Percentiles rank a stretch among this genome's conserved stretches.
phyloP scores from a whole-genome alignment of 2,113 vertebrate genomes.

The Epinephelus moara region DNA sequence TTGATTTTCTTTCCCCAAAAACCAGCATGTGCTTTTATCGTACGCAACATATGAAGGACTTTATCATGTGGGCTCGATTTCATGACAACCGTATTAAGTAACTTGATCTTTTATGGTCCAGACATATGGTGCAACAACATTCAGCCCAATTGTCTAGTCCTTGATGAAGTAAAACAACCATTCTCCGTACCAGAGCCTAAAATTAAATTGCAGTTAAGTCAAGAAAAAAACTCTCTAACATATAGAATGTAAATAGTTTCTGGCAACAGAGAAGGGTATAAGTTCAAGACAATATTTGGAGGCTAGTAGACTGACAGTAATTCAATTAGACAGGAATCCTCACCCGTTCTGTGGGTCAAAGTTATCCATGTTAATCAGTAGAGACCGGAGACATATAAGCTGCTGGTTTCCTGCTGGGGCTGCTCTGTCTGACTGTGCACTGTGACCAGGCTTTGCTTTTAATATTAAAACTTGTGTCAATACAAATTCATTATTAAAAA shows the following conservation, averaged over 20 bases:
- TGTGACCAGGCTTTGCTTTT: conserved; percentile 40
- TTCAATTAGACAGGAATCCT: conserved; percentile 91
- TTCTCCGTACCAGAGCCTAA: conserved; percentile 6
- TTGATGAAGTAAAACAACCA: conserved; percentile 15
- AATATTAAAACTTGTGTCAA: conserved; percentile 38
- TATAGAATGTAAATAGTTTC: conserved; percentile 74
- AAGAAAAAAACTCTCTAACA: conserved; percentile 8
- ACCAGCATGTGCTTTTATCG: conserved; percentile 12
- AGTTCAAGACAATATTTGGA: conserved; percentile 91
- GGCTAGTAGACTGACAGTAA: conserved; percentile 87
- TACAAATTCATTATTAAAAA: conserved; percentile 36
- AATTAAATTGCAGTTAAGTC: conserved; percentile 42
- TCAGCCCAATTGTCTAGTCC: background rate
- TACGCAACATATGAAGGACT: conserved; percentile 4
- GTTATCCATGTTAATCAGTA: conserved; percentile 84
- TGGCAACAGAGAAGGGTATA: conserved; percentile 82
- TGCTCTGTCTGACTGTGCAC: conserved; percentile 68
- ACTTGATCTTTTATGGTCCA: conserved; percentile 1
- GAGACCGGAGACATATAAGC: conserved; percentile 82
- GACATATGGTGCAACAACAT: background rate
- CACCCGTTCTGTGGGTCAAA: conserved; percentile 85
- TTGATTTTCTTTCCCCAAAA: conserved; percentile 1
- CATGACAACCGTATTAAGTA: conserved; percentile 15
- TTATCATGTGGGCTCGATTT: conserved; percentile 6
- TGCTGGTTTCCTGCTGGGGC: conserved; percentile 81